These are phyloP conservation scores for Drepana falcataria DNA, from an alignment of 2,888 invertebrate genomes.

Conservation along the genomic window DNA sequence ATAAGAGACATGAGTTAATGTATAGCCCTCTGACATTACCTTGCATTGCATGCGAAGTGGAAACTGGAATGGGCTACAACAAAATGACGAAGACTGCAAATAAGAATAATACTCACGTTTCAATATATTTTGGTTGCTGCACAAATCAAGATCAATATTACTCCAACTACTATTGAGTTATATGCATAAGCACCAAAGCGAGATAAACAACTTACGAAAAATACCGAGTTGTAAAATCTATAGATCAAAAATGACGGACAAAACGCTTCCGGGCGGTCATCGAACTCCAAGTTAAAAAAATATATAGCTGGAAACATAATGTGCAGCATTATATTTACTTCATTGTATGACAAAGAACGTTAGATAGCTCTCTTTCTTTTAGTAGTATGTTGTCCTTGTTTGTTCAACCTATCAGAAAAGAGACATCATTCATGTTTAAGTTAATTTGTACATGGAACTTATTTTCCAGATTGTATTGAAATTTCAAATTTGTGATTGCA, in stretches of 20 bases:
- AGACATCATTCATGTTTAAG: background rate
- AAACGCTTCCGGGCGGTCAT: conserved; percentile 54
- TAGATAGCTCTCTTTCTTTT: background rate
- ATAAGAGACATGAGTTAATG: conserved; percentile 13
- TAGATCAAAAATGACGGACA: conserved; percentile 63
- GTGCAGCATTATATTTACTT: background rate
- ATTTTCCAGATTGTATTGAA: background rate
- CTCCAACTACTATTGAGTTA: conserved; percentile 10
- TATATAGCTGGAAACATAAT: no score
- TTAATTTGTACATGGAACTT: background rate
- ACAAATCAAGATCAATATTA: conserved; percentile 20
- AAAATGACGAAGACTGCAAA: conserved; percentile 10
- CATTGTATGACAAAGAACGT: background rate
- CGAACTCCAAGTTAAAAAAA: conserved; percentile 26
- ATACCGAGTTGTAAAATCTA: conserved; percentile 44
- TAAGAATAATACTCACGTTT: conserved; percentile 30
- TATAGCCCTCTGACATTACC: conserved; percentile 41
- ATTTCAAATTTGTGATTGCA: no score
- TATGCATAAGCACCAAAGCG: conserved; percentile 25
- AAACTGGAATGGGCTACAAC: conserved; percentile 20
- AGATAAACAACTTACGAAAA: conserved; percentile 23
- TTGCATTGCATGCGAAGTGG: conserved; percentile 34
- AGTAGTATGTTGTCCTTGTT: background rate
- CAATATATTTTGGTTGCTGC: conserved; percentile 10
- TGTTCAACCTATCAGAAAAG: background rate